phyloP scores from a whole-genome alignment of 2,113 vertebrate species.

The Atractosteus spatula region DNA sequence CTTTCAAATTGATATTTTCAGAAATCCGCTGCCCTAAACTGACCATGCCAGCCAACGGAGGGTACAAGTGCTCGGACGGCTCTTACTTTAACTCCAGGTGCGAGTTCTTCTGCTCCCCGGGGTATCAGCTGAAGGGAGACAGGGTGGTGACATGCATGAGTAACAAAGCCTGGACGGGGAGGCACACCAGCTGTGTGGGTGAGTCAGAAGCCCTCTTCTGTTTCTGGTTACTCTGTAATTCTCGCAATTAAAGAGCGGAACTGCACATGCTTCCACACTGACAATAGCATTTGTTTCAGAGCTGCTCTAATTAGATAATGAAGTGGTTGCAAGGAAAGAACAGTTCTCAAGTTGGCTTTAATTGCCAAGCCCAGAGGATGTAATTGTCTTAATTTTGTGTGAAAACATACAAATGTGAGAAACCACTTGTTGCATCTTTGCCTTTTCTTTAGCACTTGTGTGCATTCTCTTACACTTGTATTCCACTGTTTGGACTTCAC shows the following conservation, averaged over 20 bases:
- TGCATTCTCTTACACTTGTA: too few relatives aligned
- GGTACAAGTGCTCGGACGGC: conserved; percentile 88
- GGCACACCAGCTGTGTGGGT: conserved; percentile 81
- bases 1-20: conserved; percentile 38
- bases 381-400: conserved; percentile 7
- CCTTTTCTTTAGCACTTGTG: too few relatives aligned
- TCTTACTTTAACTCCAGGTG: conserved; percentile 93
- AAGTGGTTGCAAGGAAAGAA: background rate
- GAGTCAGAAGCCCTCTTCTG: conserved; percentile 35
- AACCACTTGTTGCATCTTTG: too few relatives aligned
- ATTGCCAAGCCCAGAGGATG: conserved; percentile 3
- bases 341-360: conserved; percentile 1
- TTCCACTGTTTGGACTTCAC: too few relatives aligned
- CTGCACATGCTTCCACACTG: background rate
- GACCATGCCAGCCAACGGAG: conserved; percentile 82
- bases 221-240: background rate
- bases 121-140: conserved; percentile 85
- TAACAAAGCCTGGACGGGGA: conserved; percentile 81
- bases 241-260: background rate
- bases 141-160: conserved; percentile 78
- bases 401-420: background rate
- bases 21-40: conserved; percentile 86
- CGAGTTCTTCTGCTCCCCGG: conserved; percentile 88
- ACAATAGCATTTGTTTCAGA: background rate
- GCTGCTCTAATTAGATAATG: conserved; percentile 11